A percentile compares a stretch with the other conserved stretches of the same genome.
These are phyloP conservation scores for Nannoperca obscura DNA, from an alignment of 2,797 vertebrate species.

Conservation along the genomic window DNA sequence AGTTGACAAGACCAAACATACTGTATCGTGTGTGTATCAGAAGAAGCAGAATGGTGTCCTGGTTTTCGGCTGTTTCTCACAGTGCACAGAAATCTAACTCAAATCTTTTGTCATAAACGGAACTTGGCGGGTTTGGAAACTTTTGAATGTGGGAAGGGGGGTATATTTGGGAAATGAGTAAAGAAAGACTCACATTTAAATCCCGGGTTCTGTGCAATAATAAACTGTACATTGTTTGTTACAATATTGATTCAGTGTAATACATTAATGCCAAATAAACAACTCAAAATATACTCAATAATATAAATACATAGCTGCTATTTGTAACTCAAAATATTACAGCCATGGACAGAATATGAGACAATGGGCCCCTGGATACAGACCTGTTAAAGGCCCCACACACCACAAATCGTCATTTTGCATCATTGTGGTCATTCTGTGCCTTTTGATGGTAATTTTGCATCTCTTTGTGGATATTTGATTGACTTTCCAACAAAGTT, in stretches of 20 bases:
- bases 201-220: not conserved
- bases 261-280: not conserved
- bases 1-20: constrained; percentile 60
- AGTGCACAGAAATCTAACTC: constrained; percentile 24
- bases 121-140: constrained; percentile 32
- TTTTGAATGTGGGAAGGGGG: not conserved
- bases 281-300: not conserved
- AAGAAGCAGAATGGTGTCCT: constrained; percentile 35
- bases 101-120: constrained; percentile 27
- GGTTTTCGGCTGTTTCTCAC: constrained; percentile 46
- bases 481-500: not conserved
- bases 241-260: not conserved
- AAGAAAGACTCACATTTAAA: not conserved
- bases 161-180: not conserved
- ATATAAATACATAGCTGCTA: not conserved
- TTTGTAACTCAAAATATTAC: not conserved
- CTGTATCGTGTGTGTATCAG: constrained; percentile 58
- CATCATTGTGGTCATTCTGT: too few species aligned
- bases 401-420: not conserved
- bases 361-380: not conserved
- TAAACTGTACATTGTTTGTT: not conserved
- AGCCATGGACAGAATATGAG: not conserved
- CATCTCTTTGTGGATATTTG: not conserved
- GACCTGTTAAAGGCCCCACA: not conserved
- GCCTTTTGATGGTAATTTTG: not conserved